Evolutionary conservation across 2,113 vertebrate genomes (phyloP).

Genomic region (Saguinus midas): DNA sequence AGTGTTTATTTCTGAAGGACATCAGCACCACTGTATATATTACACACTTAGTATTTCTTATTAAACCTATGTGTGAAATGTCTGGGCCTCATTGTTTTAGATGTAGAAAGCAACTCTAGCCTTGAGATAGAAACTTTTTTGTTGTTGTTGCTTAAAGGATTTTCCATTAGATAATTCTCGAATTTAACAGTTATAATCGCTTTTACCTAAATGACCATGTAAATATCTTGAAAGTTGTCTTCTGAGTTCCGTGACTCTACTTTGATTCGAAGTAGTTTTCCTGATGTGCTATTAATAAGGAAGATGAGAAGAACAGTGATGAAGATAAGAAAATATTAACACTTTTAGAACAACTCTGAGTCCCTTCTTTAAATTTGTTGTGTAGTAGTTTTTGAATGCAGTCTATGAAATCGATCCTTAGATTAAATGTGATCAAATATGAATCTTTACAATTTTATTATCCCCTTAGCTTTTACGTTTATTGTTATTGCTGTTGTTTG

Average conservation of each 20-base stretch:
- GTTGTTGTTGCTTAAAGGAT: background rate
- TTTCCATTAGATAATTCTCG: background rate
- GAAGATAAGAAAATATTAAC: background rate
- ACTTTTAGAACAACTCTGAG: background rate
- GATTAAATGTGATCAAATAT: background rate
- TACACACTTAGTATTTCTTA: background rate
- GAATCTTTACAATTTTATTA: background rate
- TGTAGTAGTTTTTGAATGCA: background rate
- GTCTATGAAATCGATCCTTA: background rate
- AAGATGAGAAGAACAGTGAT: background rate
- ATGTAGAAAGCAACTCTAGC: background rate
- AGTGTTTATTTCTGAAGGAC: slow-evolving; percentile 10
- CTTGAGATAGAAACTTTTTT: background rate
- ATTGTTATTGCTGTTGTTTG: background rate
- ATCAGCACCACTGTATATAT: background rate
- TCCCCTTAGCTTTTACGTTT: background rate
- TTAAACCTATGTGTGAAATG: background rate
- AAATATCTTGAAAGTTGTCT: background rate
- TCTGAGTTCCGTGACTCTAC: background rate
- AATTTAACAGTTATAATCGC: background rate
- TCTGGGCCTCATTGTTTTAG: background rate
- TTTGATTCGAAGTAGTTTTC: background rate
- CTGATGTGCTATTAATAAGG: background rate
- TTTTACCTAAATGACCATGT: background rate
- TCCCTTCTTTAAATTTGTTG: background rate